Evolutionary conservation across 2,888 invertebrate species (phyloP), one percentile per base, ranked within the genome.

Genomic region (Machimus atricapillus): DNA sequence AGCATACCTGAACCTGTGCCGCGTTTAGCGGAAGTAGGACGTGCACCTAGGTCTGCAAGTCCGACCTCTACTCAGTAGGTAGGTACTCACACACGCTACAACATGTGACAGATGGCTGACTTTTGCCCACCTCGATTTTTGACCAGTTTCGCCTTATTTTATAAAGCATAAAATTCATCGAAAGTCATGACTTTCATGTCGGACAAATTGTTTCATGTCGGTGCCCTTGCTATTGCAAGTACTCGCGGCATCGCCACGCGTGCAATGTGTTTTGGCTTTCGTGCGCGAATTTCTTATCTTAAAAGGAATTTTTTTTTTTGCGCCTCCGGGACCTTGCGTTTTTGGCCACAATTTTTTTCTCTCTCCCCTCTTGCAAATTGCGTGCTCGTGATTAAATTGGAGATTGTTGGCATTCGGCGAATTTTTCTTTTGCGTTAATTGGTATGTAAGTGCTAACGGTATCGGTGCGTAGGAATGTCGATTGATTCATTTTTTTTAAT

Each of bases 71-170:
- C n/a, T n/a, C n/a, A n/a, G n/a, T n/a, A n/a, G n/a, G n/a, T n/a
- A n/a, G n/a, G 34, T 34, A 34, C 34, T 3, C 23, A 78, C 37
- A 34, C 19, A 19, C 19, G 5, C 4, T 14, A 78, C 8, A 8
- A 78, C 14, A 46, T 76, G 78, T 78, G 78, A 78, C 78, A 78
- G 78, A 78, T 78, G 78, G 78, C 40, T 78, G 78, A 78, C 34
- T 46, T 78, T 78, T 78, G 43, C 9, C 46, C 78, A 78, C 46
- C 78, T 78, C 43, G 78, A 78, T 78, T 78, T n/a, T 78, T 78
- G 46, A 78, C 78, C 78, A 23, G 19, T 46, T 77, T 77, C 77
- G 43, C n/a, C n/a, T n/a, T n/a, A n/a, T 8, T 12, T 40, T 40
- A 34, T 34, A 40, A 8, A 40, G 19, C 23, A 12, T 77, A 14